These are phyloP conservation scores for Gambusia affinis DNA, from an alignment of 2,113 vertebrate species.

Conservation along the genomic window DNA sequence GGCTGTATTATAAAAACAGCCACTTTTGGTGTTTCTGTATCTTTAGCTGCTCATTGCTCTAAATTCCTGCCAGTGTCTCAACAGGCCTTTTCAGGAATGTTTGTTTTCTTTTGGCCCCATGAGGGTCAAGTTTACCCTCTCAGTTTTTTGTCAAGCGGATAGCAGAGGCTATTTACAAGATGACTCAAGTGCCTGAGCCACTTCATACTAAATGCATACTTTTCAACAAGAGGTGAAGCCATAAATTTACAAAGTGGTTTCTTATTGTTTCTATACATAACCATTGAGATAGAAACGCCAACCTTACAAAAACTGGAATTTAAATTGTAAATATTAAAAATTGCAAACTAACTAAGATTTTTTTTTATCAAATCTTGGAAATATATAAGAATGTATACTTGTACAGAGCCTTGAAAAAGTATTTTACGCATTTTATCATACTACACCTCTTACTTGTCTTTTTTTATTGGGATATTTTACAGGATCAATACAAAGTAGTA, in stretches of 20 bases:
- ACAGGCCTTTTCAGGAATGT: conserved; percentile 48
- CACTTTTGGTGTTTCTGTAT: background rate
- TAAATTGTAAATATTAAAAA: background rate
- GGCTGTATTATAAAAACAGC: background rate
- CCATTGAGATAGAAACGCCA: background rate
- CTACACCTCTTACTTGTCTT: background rate
- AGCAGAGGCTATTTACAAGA: conserved; percentile 35
- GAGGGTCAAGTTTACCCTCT: background rate
- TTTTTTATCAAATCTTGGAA: background rate
- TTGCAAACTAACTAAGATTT: background rate
- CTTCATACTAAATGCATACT: conserved; percentile 8
- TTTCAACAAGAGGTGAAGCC: conserved; percentile 7
- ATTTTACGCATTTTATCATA: background rate
- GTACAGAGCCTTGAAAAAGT: background rate
- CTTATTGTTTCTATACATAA: background rate
- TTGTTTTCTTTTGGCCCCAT: conserved; percentile 46
- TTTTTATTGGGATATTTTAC: background rate
- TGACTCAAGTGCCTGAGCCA: background rate
- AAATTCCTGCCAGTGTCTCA: conserved; percentile 16
- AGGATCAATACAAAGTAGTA: background rate
- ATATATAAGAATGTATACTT: background rate
- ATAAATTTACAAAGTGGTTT: background rate
- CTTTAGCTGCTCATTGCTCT: background rate
- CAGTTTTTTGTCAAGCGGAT: conserved; percentile 7
- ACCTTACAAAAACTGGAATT: background rate